Evolutionary conservation across 1,140 invertebrate species (phyloP), one percentile per base, ranked within the genome.

Genomic region (Leptinotarsa defecta): DNA sequence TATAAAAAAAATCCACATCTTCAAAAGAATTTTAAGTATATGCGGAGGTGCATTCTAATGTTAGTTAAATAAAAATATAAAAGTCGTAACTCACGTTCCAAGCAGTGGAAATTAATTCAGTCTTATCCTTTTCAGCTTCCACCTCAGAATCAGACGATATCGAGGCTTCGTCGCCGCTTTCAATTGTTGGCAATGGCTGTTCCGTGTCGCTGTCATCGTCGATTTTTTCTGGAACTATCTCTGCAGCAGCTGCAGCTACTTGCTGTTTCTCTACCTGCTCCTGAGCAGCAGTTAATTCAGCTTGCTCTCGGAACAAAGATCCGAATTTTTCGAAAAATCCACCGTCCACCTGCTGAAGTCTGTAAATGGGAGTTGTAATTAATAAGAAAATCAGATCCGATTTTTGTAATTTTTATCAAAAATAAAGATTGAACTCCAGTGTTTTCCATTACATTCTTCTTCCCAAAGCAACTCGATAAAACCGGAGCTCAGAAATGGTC

Each of bases 281-380:
- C 72, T 82, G 64, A 20, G 74, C 73, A 67, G 77, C 78, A 5
- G 76, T 81, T 57, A 75, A 75, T 74, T 81, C 81, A 20, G 81
- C 82, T 20, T 89, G 89, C 83, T 93, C 91, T n/a, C 90, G 90
- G 48, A 94, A 83, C 17, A 93, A 85, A 0, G 91, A 92, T 1
- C 93, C 93, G 80, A 94, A 92, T 77, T 91, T 92, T 82, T 94
- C 93, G 82, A 94, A 94, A 82, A 94, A 94, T 48, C 92, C 90
- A 78, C 91, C 92, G 84, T 94, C 93, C 4, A 91, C 87, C 86
- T 93, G 91, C 86, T 93, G 92, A 74, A 94, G 89, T 86, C 92
- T 93, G 87, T 17, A 81, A 79, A 48, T 68, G 75, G 79, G 13
- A 19, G 62, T 65, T 62, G 2, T 43, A 43, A 11, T 43, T 11